Conservation (phyloP, 2,113 vertebrate genomes). For the Microcebus griseorufus region DNA sequence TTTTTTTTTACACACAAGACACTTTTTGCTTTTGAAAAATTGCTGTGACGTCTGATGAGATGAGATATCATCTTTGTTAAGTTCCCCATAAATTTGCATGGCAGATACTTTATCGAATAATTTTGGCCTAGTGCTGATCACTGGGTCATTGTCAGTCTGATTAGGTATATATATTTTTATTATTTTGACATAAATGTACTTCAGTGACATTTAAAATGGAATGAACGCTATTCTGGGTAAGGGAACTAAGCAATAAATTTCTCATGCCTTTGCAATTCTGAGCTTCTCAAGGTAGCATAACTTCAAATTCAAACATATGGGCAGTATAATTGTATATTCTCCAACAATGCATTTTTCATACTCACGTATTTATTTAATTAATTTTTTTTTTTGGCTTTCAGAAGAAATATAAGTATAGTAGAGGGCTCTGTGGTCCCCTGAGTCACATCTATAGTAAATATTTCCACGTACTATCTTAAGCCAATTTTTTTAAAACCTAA, state of each 20-base stretch:
- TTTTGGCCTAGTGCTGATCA: slow-evolving; percentile 64
- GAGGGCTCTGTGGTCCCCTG: background rate
- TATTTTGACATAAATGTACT: slow-evolving; percentile 50
- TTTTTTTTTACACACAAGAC: background rate
- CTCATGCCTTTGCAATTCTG: slow-evolving; percentile 3
- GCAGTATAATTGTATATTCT: slow-evolving; percentile 56
- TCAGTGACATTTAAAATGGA: slow-evolving; percentile 61
- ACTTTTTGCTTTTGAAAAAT: slow-evolving; percentile 64
- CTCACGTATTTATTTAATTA: slow-evolving; percentile 17
- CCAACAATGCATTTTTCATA: slow-evolving; percentile 55
- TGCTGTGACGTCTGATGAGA: slow-evolving; percentile 68
- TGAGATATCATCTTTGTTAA: slow-evolving; percentile 65
- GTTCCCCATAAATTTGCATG: slow-evolving; percentile 72
- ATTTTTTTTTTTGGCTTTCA: slow-evolving; percentile 1
- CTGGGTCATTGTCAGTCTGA: slow-evolving; percentile 79
- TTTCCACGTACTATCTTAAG: slow-evolving; percentile 35
- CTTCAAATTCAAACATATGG: slow-evolving; percentile 60
- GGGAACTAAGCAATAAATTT: slow-evolving; percentile 55
- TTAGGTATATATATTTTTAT: slow-evolving; percentile 31
- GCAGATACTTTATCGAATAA: slow-evolving; percentile 73
- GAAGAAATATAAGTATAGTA: slow-evolving; percentile 5
- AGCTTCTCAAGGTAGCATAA: slow-evolving; percentile 43
- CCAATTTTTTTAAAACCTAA: slow-evolving; percentile 42
- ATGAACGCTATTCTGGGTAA: background rate
- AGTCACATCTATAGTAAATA: slow-evolving; percentile 31